Evolutionary conservation across 2,797 vertebrate genomes (phyloP).

Genomic region (Pseudochromis fuscus): DNA sequence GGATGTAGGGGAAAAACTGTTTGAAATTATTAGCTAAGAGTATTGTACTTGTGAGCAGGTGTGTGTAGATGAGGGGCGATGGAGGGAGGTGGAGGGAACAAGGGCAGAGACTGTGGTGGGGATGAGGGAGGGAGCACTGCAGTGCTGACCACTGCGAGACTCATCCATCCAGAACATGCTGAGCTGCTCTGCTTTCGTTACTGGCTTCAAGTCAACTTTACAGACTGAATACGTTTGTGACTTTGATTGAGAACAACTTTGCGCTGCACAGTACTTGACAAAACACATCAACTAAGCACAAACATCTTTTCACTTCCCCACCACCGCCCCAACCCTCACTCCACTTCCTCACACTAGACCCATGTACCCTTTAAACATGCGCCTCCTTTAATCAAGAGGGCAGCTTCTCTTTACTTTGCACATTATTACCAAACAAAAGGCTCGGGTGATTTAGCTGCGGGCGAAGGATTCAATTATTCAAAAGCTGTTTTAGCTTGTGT

Average conservation of each 20-base stretch:
- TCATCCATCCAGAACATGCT: constrained; percentile 74
- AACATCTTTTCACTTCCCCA: constrained; percentile 27
- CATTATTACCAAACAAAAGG: constrained; percentile 45
- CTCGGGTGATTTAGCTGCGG: constrained; percentile 35
- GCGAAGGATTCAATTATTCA: constrained; percentile 66
- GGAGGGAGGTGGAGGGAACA: constrained; percentile 17
- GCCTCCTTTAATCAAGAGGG: constrained; percentile 54
- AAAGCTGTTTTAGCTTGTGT: constrained; percentile 55
- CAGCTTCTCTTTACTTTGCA: constrained; percentile 53
- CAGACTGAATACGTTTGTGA: constrained; percentile 22
- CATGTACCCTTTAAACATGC: constrained; percentile 25
- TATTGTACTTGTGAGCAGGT: constrained; percentile 27
- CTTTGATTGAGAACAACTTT: constrained; percentile 51
- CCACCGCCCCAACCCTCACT: background rate
- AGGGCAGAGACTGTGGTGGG: constrained; percentile 16
- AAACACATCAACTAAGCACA: constrained; percentile 36
- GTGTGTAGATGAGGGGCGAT: background rate
- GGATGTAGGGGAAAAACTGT: background rate
- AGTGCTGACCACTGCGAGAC: constrained; percentile 72
- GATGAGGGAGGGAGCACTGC: constrained; percentile 50
- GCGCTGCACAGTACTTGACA: constrained; percentile 14
- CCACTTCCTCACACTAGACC: constrained; percentile 7
- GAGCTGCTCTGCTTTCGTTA: constrained; percentile 58
- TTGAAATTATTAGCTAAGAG: background rate
- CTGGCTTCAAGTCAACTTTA: constrained; percentile 61